A percentile compares a stretch with the other conserved stretches of the same genome.
phyloP scores from a whole-genome alignment of 2,797 vertebrate species.

The Mus minutoides region DNA sequence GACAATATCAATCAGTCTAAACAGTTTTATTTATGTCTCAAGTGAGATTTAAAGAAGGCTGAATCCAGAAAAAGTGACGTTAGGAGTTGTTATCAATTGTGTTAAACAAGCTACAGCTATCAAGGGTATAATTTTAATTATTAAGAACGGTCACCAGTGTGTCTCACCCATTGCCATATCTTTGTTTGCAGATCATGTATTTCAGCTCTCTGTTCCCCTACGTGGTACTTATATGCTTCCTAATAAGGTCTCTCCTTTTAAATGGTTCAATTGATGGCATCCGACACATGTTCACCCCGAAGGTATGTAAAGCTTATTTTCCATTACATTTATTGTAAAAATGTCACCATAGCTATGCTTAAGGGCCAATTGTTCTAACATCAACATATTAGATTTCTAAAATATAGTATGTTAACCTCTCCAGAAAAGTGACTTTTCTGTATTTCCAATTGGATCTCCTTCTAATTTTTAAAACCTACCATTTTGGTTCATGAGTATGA shows the following conservation, averaged over 20 bases:
- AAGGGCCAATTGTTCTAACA: not conserved
- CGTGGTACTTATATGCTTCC: conserved; percentile 96
- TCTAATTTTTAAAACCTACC: not conserved
- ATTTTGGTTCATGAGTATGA: conserved; percentile 9
- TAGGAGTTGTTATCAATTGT: not conserved
- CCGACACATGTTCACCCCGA: conserved; percentile 98
- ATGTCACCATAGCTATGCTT: not conserved
- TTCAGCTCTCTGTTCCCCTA: conserved; percentile 99
- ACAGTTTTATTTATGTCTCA: not conserved
- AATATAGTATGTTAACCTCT: not conserved
- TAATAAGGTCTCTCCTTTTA: conserved; percentile 94
- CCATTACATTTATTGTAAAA: not conserved
- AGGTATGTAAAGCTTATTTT: conserved; percentile 88
- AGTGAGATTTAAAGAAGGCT: not conserved
- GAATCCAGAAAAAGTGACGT: not conserved
- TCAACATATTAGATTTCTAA: conserved; percentile 14
- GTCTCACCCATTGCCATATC: conserved; percentile 41
- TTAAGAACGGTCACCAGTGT: not conserved
- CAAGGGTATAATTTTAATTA: not conserved
- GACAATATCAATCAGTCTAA: not conserved
- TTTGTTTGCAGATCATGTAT: conserved; percentile 95
- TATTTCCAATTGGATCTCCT: not conserved
- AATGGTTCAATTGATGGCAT: conserved; percentile 96
- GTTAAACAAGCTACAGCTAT: not conserved
- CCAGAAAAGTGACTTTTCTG: not conserved